These are phyloP conservation scores for Hofmannophila pseudospretella DNA, from an alignment of 2,888 invertebrate species.

Conservation along the genomic window DNA sequence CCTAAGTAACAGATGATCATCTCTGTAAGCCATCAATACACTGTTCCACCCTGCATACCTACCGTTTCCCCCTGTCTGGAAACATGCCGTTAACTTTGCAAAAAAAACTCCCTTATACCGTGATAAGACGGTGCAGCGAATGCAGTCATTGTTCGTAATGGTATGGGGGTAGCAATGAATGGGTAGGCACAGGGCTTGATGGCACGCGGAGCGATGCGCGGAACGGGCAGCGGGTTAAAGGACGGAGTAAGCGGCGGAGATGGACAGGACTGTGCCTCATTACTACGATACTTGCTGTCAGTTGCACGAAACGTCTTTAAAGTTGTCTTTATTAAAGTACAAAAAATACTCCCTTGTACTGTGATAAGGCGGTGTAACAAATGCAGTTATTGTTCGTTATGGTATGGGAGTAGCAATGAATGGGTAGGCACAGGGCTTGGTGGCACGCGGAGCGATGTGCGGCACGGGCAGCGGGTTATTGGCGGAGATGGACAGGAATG, in stretches of 20 bases:
- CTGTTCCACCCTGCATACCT: too few species aligned
- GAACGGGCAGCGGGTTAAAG: background rate
- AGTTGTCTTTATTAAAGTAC: too few species aligned
- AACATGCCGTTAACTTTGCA: slow-evolving; percentile 12
- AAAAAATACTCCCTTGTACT: slow-evolving; percentile 13
- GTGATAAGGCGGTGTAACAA: slow-evolving; percentile 17
- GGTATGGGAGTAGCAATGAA: slow-evolving; percentile 1
- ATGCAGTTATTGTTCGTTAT: slow-evolving; percentile 11
- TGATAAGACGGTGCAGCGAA: slow-evolving; percentile 17
- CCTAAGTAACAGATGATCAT: too few species aligned
- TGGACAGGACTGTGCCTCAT: too few species aligned
- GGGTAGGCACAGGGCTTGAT: background rate
- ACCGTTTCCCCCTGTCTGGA: background rate
- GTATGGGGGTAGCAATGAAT: slow-evolving; percentile 1
- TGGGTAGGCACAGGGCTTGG: background rate
- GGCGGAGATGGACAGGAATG: too few species aligned
- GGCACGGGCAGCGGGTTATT: background rate
- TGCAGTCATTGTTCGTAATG: slow-evolving; percentile 10
- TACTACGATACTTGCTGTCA: too few species aligned
- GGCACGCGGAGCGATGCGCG: background rate
- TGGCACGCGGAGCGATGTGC: background rate
- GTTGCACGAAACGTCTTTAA: too few species aligned
- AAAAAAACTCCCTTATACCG: slow-evolving; percentile 13
- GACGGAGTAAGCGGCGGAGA: too few species aligned
- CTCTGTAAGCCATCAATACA: too few species aligned